Base-by-base conservation (phyloP, 2,797 vertebrate genomes). In the Pseudochromis fuscus region DNA sequence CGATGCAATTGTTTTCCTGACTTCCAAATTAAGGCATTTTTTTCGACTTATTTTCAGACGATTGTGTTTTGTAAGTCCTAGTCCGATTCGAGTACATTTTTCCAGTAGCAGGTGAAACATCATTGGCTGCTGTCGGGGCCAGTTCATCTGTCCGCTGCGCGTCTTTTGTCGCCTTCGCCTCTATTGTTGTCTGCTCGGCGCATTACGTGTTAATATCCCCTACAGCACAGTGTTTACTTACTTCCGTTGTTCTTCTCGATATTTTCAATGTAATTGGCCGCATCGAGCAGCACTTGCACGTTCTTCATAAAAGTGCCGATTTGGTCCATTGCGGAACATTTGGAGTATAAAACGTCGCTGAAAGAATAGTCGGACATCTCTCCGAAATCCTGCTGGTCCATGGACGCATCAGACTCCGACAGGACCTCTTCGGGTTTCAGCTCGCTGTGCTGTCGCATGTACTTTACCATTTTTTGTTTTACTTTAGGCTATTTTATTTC, bases 231-330 rank as follows among this genome's bases (percentile, higher is more conserved):
- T 82, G 67, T 90, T 89, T 91, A 95, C 96, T 97, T 95, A 97
- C 96, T 97, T 95, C 96, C 96, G 92, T 94, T 95, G 93, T 89
- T 95, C 93, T 95, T 96, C 93, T 96, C 96, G 82, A 94, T 80
- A 82, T 95, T 95, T 87, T 97, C 96, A 90, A 97, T 93, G 92
- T 96, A 96, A 91, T 93, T 93, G 71, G 96, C 96, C 28, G 96
- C 96, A 87, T 97, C 95, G 89, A 97, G 94, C 89, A 97, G 90
- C 88, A 96, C 95, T 90, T 97, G 96, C 87, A 97, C 96, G 90
- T 96, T 97, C 93, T 95, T 95, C 90, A 96, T 94, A 71, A 97
- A 97, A 93, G 96, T 96, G 93, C 94, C 95, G 93, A 96, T 95
- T 61, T 92, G 93, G 86, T 95, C 94, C 92, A 95, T 95, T 91